Evolutionary conservation across 2,888 invertebrate species (phyloP), one percentile per base, ranked within the genome.

Genomic region (Metallyticus violacea): DNA sequence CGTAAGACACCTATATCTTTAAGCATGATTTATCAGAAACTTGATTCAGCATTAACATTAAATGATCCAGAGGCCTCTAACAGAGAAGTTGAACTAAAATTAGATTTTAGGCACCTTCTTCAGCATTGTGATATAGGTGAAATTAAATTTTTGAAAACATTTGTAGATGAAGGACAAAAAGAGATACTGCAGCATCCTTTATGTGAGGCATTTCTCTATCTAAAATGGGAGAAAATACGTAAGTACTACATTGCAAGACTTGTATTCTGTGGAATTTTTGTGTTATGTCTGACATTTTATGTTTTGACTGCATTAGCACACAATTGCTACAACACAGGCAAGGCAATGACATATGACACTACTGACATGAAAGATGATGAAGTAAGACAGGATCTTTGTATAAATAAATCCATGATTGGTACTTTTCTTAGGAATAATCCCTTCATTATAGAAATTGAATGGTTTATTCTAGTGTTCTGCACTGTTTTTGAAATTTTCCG

Each of bases 141-240:
- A 91, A 97, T 97, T 86, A 96, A 96, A 89, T 97, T 97, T 90
- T 92, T 97, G 88, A 97, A 97, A 89, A 97, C 97, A 0, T 96
- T 97, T 89, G 96, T 97, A 0, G 97, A 97, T 89, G 97, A 97
- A 91, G 97, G 97, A 0, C 97, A 97, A 90, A 97, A 97, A 90
- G 96, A 97, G 91, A 96, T 97, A 77, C 91, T 97, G 2, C 93
- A 97, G 85, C 97, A 97, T 92, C 97, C 97, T 0, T 92, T 97
- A 5, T 97, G 97, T 91, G 97, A 97, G 7, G 97, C 97, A 0
- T 97, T 97, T 90, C 93, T 97, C 0, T 95, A 97, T 90, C 94
- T 97, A 85, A 97, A 97, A 91, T 97, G 97, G 97, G 96, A 97
- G 90, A 97, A 97, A 91, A 97, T 97, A 89, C 94, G 97, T 30